phyloP scores from a whole-genome alignment of 2,797 vertebrate species.

The Distichodus sexfasciatus region DNA sequence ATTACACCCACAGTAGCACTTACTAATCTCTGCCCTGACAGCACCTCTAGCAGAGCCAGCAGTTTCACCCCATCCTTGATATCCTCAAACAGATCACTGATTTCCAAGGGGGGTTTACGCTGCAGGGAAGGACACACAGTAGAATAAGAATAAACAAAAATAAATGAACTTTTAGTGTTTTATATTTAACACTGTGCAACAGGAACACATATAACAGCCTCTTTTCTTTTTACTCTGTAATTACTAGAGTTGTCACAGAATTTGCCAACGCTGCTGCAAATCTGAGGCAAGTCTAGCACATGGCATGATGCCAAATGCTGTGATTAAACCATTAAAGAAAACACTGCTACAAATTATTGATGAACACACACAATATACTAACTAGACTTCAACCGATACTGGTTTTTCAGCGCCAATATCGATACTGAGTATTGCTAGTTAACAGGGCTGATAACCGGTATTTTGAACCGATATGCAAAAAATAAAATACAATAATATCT shows the following conservation, averaged over 20 bases:
- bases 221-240: constrained; percentile 18
- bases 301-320: not conserved
- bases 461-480: no score
- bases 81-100: constrained; percentile 96
- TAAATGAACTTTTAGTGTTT: not conserved
- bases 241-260: constrained; percentile 21
- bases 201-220: constrained; percentile 12
- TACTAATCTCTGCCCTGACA: constrained; percentile 95
- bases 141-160: constrained; percentile 3
- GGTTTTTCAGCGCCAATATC: no score
- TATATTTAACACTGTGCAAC: constrained; percentile 10
- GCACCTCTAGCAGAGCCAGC: constrained; percentile 90
- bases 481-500: no score
- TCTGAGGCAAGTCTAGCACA: not conserved
- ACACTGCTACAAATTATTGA: not conserved
- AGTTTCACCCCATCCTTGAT: constrained; percentile 97
- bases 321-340: not conserved
- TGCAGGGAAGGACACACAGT: constrained; percentile 55
- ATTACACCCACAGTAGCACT: constrained; percentile 56
- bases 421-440: no score
- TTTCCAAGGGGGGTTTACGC: constrained; percentile 87
- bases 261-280: not conserved
- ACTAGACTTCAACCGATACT: no score
- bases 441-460: no score
- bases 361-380: not conserved